Conservation (phyloP, 1,140 invertebrate species). For the Temnothorax longispinosus region DNA sequence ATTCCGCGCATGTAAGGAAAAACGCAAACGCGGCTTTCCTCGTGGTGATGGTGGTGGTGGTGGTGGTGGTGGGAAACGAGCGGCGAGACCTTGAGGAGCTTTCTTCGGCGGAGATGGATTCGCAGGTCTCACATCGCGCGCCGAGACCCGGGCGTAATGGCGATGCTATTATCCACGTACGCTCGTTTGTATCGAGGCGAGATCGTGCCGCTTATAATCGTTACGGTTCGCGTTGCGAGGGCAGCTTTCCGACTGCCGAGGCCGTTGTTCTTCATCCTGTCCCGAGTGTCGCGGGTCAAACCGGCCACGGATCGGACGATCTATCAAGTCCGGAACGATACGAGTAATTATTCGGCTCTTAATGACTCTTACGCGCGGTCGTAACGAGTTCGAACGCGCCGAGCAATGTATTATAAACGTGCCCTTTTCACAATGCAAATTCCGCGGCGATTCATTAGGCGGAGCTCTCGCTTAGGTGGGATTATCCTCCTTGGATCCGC, state of each 20-base stretch:
- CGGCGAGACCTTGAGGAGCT: neutral
- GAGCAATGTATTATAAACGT: slow-evolving; percentile 62
- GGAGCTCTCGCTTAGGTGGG: slow-evolving; percentile 17
- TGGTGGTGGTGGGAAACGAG: neutral
- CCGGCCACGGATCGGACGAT: slow-evolving; percentile 76
- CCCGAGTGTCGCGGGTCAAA: slow-evolving; percentile 69
- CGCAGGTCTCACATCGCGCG: neutral
- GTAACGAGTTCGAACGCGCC: slow-evolving; percentile 65
- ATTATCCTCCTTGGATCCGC: slow-evolving; percentile 5
- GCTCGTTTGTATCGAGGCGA: slow-evolving; percentile 52
- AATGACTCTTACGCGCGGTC: slow-evolving; percentile 75
- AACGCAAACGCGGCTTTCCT: neutral
- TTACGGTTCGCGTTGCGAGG: slow-evolving; percentile 52
- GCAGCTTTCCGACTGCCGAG: slow-evolving; percentile 51
- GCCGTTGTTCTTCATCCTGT: slow-evolving; percentile 47
- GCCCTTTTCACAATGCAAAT: slow-evolving; percentile 54
- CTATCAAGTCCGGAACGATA: slow-evolving; percentile 76
- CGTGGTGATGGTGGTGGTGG: neutral
- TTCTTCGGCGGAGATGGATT: neutral
- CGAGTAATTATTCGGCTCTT: slow-evolving; percentile 77
- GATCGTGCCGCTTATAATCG: slow-evolving; percentile 58
- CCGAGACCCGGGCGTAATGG: slow-evolving; percentile 16
- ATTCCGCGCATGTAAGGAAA: slow-evolving; percentile 8
- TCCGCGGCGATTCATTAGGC: slow-evolving; percentile 46
- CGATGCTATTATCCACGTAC: slow-evolving; percentile 56